Evolutionary conservation across 2,888 invertebrate species (phyloP).

Genomic region (Cantharis rufa): DNA sequence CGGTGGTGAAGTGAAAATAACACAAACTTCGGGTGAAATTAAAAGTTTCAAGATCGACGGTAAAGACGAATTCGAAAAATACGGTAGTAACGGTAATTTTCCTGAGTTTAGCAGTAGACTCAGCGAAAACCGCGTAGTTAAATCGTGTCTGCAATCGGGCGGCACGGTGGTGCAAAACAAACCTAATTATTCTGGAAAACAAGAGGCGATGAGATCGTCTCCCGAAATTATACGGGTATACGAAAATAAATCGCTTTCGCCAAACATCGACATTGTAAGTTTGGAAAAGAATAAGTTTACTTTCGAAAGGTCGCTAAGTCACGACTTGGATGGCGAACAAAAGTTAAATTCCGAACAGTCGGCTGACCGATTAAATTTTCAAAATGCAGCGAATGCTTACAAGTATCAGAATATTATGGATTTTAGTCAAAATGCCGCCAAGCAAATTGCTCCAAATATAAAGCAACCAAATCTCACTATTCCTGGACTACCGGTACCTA

Average conservation of each 20-base stretch:
- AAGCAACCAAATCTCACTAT: slow-evolving; percentile 50
- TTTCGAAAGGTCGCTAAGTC: slow-evolving; percentile 22
- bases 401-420: slow-evolving; percentile 52
- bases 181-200: slow-evolving; percentile 42
- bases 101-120: slow-evolving; percentile 47
- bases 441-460: slow-evolving; percentile 53
- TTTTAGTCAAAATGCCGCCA: slow-evolving; percentile 55
- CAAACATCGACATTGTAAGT: slow-evolving; percentile 45
- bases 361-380: slow-evolving; percentile 12
- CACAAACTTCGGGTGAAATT: slow-evolving; percentile 70
- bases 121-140: slow-evolving; percentile 68
- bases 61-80: slow-evolving; percentile 44
- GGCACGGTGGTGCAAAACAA: slow-evolving; percentile 66
- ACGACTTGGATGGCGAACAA: background rate
- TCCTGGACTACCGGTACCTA: slow-evolving; percentile 44
- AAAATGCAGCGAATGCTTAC: slow-evolving; percentile 31
- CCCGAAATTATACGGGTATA: slow-evolving; percentile 51
- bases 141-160: slow-evolving; percentile 81
- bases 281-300: slow-evolving; percentile 39
- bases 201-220: slow-evolving; percentile 34
- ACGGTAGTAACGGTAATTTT: slow-evolving; percentile 37
- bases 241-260: slow-evolving; percentile 44
- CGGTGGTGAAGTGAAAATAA: slow-evolving; percentile 78
- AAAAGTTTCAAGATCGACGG: slow-evolving; percentile 59
- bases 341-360: background rate